phyloP scores from a whole-genome alignment of 2,888 invertebrate species.

The Acleris holmiana region DNA sequence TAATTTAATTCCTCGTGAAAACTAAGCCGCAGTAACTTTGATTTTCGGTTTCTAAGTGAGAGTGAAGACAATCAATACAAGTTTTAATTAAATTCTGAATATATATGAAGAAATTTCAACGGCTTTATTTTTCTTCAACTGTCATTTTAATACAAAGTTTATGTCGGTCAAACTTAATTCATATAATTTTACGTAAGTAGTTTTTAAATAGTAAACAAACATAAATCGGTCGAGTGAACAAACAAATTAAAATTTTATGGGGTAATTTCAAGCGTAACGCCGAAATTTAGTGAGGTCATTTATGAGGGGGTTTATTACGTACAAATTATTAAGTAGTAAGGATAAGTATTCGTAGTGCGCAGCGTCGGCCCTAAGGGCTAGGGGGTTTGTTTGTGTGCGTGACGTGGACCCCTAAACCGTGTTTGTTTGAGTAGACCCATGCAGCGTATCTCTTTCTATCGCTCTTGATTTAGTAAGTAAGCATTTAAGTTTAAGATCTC shows the following conservation, averaged over 20 bases:
- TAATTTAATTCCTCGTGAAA: background rate
- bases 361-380: slow-evolving; percentile 50
- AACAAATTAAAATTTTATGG: slow-evolving; percentile 25
- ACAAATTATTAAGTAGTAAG: slow-evolving; percentile 33
- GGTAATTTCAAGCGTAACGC: slow-evolving; percentile 8
- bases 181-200: too few species aligned
- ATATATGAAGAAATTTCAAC: background rate
- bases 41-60: slow-evolving; percentile 11
- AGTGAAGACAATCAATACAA: slow-evolving; percentile 17
- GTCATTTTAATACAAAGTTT: background rate
- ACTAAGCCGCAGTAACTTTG: background rate
- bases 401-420: slow-evolving; percentile 41
- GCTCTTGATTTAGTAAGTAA: slow-evolving; percentile 36
- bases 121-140: too few species aligned
- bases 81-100: background rate
- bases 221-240: background rate
- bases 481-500: slow-evolving; percentile 43
- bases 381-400: slow-evolving; percentile 44
- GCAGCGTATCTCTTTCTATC: slow-evolving; percentile 48
- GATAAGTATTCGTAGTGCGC: slow-evolving; percentile 52
- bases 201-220: too few species aligned
- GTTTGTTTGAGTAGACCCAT: slow-evolving; percentile 45
- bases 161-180: background rate
- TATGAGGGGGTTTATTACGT: slow-evolving; percentile 28
- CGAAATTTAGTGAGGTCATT: slow-evolving; percentile 20